phyloP scores from a whole-genome alignment of 2,113 vertebrate genomes.

The Carollia perspicillata region DNA sequence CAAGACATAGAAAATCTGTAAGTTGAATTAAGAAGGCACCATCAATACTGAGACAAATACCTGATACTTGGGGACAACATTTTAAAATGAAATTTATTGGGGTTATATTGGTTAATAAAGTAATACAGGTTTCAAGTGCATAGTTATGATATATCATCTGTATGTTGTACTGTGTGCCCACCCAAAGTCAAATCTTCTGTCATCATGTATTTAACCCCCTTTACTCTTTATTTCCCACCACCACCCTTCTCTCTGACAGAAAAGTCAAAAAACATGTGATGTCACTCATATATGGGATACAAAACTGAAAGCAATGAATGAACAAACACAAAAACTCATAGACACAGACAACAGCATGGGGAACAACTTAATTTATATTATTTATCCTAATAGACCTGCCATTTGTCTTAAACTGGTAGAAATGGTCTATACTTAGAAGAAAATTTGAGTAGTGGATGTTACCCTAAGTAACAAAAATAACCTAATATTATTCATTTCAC shows the following conservation, averaged over 20 bases:
- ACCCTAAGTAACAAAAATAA: background rate
- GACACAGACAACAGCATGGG: background rate
- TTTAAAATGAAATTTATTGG: background rate
- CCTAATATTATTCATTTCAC: background rate
- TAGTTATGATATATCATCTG: background rate
- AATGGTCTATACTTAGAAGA: background rate
- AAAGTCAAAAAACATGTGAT: background rate
- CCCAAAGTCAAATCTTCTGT: background rate
- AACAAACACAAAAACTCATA: background rate
- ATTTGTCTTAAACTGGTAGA: background rate
- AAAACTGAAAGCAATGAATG: background rate
- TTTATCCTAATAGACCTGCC: background rate
- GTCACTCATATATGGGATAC: background rate
- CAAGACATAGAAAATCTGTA: background rate
- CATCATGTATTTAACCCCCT: background rate
- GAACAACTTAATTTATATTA: background rate
- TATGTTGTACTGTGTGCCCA: background rate
- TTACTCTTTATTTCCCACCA: background rate
- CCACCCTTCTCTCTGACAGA: background rate
- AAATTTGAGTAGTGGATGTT: background rate
- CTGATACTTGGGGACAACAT: background rate
- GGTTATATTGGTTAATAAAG: background rate
- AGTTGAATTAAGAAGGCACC: background rate
- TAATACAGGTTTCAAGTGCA: background rate
- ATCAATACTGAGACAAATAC: background rate